Evolutionary conservation across 2,888 invertebrate species (phyloP).

Genomic region (Spisula solida): DNA sequence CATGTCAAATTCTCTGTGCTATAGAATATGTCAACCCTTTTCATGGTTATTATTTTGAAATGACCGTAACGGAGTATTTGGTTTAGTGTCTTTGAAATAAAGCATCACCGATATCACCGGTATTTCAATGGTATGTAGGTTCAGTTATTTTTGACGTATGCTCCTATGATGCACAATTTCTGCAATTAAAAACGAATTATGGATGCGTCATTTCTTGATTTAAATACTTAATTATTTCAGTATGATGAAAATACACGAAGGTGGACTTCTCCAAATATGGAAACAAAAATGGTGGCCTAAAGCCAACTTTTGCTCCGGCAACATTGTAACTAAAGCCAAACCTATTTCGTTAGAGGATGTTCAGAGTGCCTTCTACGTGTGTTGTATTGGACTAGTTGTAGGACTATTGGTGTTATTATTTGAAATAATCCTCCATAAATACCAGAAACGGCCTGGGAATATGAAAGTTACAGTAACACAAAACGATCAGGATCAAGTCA

Average conservation of each 20-base stretch:
- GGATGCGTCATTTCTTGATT: too few relatives aligned
- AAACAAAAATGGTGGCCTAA: constrained; percentile 59
- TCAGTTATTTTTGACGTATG: too few relatives aligned
- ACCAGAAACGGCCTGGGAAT: background rate
- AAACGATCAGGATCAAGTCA: background rate
- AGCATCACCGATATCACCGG: too few relatives aligned
- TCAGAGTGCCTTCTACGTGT: constrained; percentile 54
- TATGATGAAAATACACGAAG: constrained; percentile 62
- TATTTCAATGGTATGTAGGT: too few relatives aligned
- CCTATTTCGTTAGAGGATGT: constrained; percentile 43
- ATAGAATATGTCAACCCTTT: too few relatives aligned
- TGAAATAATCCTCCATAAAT: constrained; percentile 34
- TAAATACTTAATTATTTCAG: constrained; percentile 30
- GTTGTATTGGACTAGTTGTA: constrained; percentile 24
- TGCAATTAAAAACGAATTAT: too few relatives aligned
- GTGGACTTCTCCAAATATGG: constrained; percentile 57
- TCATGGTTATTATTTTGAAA: too few relatives aligned
- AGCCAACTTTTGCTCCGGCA: constrained; percentile 40
- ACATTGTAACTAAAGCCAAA: constrained; percentile 33
- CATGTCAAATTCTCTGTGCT: too few relatives aligned
- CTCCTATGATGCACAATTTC: too few relatives aligned
- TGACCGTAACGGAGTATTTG: too few relatives aligned
- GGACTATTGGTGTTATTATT: constrained; percentile 19
- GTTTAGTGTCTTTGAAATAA: too few relatives aligned
- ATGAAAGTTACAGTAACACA: background rate